phyloP scores from a whole-genome alignment of 2,888 invertebrate genomes.

The Ophioninae sp. region DNA sequence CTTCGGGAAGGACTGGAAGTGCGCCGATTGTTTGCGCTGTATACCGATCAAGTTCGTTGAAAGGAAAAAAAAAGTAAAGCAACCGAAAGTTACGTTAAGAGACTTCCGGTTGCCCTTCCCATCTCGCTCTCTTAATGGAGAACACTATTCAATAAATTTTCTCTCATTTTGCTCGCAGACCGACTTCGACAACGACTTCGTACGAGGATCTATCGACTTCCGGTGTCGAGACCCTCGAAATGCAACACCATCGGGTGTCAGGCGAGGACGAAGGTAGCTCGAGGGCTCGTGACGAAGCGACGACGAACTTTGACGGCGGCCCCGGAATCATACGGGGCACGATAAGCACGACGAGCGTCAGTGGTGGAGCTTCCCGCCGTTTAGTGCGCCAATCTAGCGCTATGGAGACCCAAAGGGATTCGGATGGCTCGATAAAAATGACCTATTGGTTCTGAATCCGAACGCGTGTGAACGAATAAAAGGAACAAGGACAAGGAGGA shows the following conservation, averaged over 20 bases:
- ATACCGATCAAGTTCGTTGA: constrained; percentile 85
- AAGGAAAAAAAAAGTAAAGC: not conserved
- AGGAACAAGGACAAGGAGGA: constrained; percentile 16
- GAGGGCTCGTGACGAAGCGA: constrained; percentile 4
- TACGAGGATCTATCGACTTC: constrained; percentile 88
- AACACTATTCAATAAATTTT: not conserved
- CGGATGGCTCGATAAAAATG: constrained; percentile 91
- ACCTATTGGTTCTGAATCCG: constrained; percentile 90
- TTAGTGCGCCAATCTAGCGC: constrained; percentile 90
- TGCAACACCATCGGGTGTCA: constrained; percentile 73
- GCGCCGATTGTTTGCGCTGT: constrained; percentile 89
- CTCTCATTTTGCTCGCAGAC: constrained; percentile 78
- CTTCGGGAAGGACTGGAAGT: constrained; percentile 92
- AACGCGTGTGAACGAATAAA: constrained; percentile 4
- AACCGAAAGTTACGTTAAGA: not conserved
- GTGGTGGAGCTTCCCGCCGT: constrained; percentile 79
- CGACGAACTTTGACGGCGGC: constrained; percentile 55
- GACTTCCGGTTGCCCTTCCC: not conserved
- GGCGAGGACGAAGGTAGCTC: constrained; percentile 14
- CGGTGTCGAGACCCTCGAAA: constrained; percentile 79
- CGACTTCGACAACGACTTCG: constrained; percentile 83
- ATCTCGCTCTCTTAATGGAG: not conserved
- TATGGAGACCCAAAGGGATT: constrained; percentile 91
- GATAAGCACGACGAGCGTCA: constrained; percentile 36
- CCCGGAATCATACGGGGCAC: constrained; percentile 31